Evolutionary conservation across 2,888 invertebrate genomes (phyloP).

Genomic region (Drosophila aldrichi): DNA sequence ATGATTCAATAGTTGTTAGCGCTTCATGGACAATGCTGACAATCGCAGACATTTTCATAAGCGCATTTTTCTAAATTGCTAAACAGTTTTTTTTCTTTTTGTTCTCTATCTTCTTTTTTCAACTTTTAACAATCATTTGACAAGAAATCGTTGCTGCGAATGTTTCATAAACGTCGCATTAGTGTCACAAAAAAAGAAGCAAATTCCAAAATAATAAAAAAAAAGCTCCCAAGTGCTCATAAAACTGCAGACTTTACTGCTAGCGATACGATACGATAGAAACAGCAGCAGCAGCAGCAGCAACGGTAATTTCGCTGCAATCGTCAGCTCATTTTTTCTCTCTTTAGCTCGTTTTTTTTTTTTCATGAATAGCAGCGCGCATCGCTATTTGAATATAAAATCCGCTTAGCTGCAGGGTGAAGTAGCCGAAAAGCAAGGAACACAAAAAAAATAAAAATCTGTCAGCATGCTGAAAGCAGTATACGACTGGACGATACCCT

Average conservation of each 20-base stretch:
- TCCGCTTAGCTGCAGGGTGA: conserved; percentile 65
- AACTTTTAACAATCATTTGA: conserved; percentile 37
- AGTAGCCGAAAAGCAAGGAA: conserved; percentile 32
- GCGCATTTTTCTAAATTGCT: conserved; percentile 39
- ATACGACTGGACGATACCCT: background rate
- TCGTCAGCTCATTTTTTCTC: conserved; percentile 60
- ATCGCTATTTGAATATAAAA: conserved; percentile 67
- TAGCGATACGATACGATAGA: conserved; percentile 42
- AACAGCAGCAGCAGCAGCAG: conserved; percentile 23
- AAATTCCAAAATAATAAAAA: conserved; percentile 28
- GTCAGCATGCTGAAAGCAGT: background rate
- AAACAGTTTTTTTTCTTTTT: conserved; percentile 16
- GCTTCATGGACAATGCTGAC: conserved; percentile 46
- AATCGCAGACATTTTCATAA: conserved; percentile 57
- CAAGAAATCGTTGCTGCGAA: conserved; percentile 45
- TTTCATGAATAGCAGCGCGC: conserved; percentile 20
- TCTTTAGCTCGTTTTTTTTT: conserved; percentile 11
- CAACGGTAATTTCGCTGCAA: conserved; percentile 62
- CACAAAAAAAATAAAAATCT: conserved; percentile 9
- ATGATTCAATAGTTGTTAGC: conserved; percentile 62
- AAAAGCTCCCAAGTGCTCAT: conserved; percentile 54
- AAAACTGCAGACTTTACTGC: conserved; percentile 73
- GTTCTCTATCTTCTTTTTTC: background rate
- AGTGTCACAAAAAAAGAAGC: conserved; percentile 58
- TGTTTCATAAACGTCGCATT: conserved; percentile 79